Conservation (phyloP, 1,140 invertebrate species). For the Cyclina sinensis region DNA sequence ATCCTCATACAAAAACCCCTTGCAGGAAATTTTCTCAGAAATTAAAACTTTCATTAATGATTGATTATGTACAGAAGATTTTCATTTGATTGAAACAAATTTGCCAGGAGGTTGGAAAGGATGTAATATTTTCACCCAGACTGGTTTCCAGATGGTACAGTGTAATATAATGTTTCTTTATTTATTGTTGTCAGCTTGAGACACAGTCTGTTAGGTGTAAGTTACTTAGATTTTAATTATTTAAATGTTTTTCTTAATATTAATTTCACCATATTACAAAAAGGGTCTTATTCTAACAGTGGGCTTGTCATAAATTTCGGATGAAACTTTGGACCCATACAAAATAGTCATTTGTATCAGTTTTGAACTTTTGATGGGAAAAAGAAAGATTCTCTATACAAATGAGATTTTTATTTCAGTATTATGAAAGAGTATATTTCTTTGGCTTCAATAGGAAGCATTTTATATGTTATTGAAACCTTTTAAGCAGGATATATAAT, state of each 20-base stretch:
- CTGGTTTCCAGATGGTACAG: constrained; percentile 40
- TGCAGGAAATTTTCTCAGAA: background rate
- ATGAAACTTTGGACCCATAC: background rate
- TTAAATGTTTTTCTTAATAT: constrained; percentile 38
- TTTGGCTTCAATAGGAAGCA: constrained; percentile 37
- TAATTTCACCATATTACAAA: constrained; percentile 60
- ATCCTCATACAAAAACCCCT: background rate
- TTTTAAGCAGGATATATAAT: constrained; percentile 40
- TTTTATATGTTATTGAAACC: constrained; percentile 43
- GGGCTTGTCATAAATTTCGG: constrained; percentile 33
- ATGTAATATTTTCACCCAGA: background rate
- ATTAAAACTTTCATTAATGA: background rate
- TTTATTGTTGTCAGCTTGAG: constrained; percentile 50
- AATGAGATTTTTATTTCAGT: constrained; percentile 59
- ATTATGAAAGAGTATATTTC: constrained; percentile 60
- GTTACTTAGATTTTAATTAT: constrained; percentile 43
- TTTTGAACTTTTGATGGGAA: constrained; percentile 44
- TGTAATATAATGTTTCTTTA: constrained; percentile 30
- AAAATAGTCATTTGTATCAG: constrained; percentile 45
- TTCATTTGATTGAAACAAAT: constrained; percentile 17
- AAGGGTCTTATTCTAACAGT: constrained; percentile 11
- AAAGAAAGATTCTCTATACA: constrained; percentile 18
- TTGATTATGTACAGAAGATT: background rate
- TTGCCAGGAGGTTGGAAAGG: background rate
- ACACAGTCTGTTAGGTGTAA: constrained; percentile 33